Conservation (phyloP, 2,888 invertebrate species). For the Epistrophella euchroma region DNA sequence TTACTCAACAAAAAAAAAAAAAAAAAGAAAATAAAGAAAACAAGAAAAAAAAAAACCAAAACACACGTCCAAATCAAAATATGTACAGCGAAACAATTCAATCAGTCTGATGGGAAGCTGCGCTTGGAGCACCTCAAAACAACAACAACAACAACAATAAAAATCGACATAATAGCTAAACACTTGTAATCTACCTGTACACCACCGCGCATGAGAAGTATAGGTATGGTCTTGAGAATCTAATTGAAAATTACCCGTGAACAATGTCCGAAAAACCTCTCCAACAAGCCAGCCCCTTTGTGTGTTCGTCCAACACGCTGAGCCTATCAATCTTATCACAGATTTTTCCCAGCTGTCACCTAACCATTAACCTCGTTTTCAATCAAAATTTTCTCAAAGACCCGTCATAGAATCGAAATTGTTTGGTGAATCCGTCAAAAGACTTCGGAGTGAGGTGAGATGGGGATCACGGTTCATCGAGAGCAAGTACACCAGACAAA, state of each 20-base stretch:
- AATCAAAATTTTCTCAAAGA: constrained; percentile 48
- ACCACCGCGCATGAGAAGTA: neutral
- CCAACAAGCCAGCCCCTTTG: constrained; percentile 35
- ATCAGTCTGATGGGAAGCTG: constrained; percentile 53
- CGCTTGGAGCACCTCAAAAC: constrained; percentile 15
- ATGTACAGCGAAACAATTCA: constrained; percentile 67
- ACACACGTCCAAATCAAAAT: constrained; percentile 62
- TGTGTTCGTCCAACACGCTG: constrained; percentile 32
- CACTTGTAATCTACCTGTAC: constrained; percentile 74
- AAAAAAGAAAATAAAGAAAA: constrained; percentile 20
- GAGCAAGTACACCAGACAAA: constrained; percentile 44
- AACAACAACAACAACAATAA: constrained; percentile 7
- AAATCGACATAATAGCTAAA: constrained; percentile 64
- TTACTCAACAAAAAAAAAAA: constrained; percentile 36
- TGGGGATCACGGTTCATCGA: constrained; percentile 28
- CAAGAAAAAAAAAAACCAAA: constrained; percentile 36
- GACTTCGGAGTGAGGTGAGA: constrained; percentile 37
- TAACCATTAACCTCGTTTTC: constrained; percentile 74
- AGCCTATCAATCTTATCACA: constrained; percentile 75
- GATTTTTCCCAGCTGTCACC: constrained; percentile 74
- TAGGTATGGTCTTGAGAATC: constrained; percentile 47
- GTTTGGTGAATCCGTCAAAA: constrained; percentile 57
- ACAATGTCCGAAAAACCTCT: constrained; percentile 62
- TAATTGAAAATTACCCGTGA: constrained; percentile 74
- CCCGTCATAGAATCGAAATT: constrained; percentile 42